These are phyloP conservation scores for Musca vetustissima DNA, from an alignment of 1,140 invertebrate genomes.

Conservation along the genomic window DNA sequence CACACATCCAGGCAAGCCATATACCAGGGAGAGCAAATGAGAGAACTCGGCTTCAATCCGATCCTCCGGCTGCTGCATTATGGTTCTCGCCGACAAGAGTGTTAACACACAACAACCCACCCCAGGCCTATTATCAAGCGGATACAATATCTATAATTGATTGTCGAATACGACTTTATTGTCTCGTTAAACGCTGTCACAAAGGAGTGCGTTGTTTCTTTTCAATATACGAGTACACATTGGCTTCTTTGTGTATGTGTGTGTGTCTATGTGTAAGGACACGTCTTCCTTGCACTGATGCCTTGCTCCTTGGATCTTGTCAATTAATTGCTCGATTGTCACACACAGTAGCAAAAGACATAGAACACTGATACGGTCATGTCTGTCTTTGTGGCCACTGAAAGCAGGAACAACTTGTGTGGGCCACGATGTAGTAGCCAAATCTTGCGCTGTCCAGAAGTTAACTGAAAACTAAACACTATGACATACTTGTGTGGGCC, in stretches of 20 bases:
- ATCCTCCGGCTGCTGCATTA: constrained; percentile 15
- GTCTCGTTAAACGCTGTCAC: not conserved
- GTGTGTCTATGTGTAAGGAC: not conserved
- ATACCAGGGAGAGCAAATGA: not conserved
- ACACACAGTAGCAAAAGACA: not conserved
- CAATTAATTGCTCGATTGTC: not conserved
- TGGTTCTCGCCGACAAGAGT: not conserved
- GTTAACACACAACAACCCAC: constrained; percentile 14
- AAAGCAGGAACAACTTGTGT: not conserved
- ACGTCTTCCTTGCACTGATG: not conserved
- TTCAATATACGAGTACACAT: too few relatives aligned
- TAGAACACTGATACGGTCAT: not conserved
- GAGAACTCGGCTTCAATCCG: constrained; percentile 19
- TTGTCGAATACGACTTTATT: not conserved
- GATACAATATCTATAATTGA: constrained; percentile 5
- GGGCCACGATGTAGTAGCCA: not conserved
- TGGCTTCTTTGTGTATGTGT: not conserved
- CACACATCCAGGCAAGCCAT: not conserved
- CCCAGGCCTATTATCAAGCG: not conserved
- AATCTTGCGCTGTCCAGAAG: not conserved
- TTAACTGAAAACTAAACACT: too few relatives aligned
- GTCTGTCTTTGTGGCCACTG: not conserved
- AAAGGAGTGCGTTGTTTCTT: too few relatives aligned
- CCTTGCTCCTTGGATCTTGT: not conserved
- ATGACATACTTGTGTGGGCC: not conserved